Evolutionary conservation across 2,113 vertebrate genomes (phyloP).

Genomic region (Misgurnus anguillicaudatus): DNA sequence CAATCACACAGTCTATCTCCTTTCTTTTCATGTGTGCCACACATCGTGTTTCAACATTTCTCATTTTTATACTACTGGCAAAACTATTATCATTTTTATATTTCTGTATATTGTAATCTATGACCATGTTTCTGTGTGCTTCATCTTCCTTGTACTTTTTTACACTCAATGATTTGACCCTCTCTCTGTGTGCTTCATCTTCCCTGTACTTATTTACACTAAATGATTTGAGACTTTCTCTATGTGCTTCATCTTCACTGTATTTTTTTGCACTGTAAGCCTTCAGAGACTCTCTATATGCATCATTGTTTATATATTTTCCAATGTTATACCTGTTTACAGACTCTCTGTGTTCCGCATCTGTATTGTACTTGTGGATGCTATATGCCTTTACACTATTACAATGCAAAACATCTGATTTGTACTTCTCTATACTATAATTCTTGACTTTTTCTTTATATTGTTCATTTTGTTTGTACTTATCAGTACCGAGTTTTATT

Average conservation of each 20-base stretch:
- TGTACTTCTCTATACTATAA: not conserved
- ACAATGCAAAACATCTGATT: not conserved
- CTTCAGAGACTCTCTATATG: not conserved
- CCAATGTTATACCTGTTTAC: too few species aligned
- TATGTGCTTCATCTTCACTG: not conserved
- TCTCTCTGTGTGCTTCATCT: too few species aligned
- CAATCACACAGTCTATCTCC: slow-evolving; percentile 5
- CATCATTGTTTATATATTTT: not conserved
- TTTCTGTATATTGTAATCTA: not conserved
- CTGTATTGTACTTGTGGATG: not conserved
- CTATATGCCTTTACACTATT: not conserved
- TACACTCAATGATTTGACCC: not conserved
- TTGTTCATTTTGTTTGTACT: not conserved
- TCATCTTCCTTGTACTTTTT: not conserved
- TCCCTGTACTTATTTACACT: too few species aligned
- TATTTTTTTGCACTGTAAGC: not conserved
- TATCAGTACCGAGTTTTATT: not conserved
- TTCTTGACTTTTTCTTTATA: not conserved
- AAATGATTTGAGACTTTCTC: too few species aligned
- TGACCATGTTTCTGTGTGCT: not conserved
- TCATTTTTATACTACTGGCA: too few species aligned
- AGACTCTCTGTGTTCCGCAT: too few species aligned
- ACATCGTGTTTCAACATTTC: too few species aligned
- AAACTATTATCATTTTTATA: not conserved
- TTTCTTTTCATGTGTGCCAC: not conserved